Evolutionary conservation across 2,113 vertebrate genomes (phyloP), one percentile per base, ranked within the genome.

Genomic region (Odocoileus hemionus): DNA sequence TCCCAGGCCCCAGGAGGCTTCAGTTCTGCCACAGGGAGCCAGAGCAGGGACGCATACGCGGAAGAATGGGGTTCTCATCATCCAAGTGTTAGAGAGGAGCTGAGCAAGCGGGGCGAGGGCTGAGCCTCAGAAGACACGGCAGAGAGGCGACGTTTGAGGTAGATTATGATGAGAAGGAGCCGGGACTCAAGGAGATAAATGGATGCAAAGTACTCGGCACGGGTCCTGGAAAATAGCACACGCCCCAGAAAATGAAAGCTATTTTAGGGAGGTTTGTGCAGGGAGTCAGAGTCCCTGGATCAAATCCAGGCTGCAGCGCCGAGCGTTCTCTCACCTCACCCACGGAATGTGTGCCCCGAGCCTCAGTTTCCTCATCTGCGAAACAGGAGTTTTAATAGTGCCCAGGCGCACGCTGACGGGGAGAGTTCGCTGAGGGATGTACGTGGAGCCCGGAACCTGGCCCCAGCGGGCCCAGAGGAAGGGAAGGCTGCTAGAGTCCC

Each of bases 121-220:
- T 3, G 60, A 58, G 64, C 76, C 60, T 26, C 91, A 13, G 64
- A 61, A 94, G 85, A 83, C 57, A 50, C 15, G 64, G 8, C 88
- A 8, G 76, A 33, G 54, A 92, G 58, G 78, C 36, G 36, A 89
- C 16, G 5, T 14, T 86, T 47, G 94, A 91, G 89, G 52, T 45
- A 79, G 84, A 76, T 14, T 52, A 17, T 79, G 90, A 74, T 43
- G 55, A 89, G 78, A 57, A 45, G 64, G 87, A 90, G 83, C 74
- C 90, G 94, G 94, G 76, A 94, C 57, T 82, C 50, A 10, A 87
- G 87, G 92, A 96, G 95, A 98, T 95, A 94, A 95, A 96, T 82
- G 96, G 85, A 80, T 86, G 85, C 84, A 67, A 92, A 91, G 89
- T 8, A 54, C 64, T 95, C 23, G 17, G 94, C 97, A 58, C 33